Conservation (phyloP, 2,113 vertebrate species). For the Toxotes chatareus region DNA sequence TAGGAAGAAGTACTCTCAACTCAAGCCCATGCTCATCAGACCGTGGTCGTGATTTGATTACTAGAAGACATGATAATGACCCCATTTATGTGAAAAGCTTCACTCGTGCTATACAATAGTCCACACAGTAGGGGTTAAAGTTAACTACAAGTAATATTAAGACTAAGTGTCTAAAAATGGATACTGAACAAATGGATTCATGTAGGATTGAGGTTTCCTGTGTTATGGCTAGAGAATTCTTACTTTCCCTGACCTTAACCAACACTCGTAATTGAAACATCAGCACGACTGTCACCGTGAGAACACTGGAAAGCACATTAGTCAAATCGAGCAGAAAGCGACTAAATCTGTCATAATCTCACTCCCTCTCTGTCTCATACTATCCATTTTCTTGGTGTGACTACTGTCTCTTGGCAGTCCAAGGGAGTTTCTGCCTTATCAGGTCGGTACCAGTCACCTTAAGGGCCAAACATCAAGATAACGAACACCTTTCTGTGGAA, state of each 20-base stretch:
- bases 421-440: slow-evolving; percentile 65
- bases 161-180: slow-evolving; percentile 9
- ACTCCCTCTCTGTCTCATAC: neutral
- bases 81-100: slow-evolving; percentile 62
- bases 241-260: slow-evolving; percentile 47
- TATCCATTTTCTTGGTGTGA: slow-evolving; percentile 33
- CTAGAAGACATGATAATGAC: slow-evolving; percentile 75
- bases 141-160: slow-evolving; percentile 38
- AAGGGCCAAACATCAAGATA: slow-evolving; percentile 74
- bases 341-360: slow-evolving; percentile 9
- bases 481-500: slow-evolving; percentile 67
- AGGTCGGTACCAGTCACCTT: slow-evolving; percentile 68
- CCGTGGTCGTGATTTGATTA: slow-evolving; percentile 75
- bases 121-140: slow-evolving; percentile 29
- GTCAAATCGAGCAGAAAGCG: slow-evolving; percentile 56
- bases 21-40: slow-evolving; percentile 59
- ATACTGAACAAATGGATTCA: slow-evolving; percentile 27
- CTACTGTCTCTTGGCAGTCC: slow-evolving; percentile 59
- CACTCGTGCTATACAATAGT: slow-evolving; percentile 38
- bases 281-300: slow-evolving; percentile 30
- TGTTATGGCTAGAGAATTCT: slow-evolving; percentile 8
- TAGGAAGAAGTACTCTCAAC: slow-evolving; percentile 44
- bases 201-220: neutral
- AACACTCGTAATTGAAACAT: slow-evolving; percentile 16
- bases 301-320: slow-evolving; percentile 35